These are phyloP conservation scores for Chrysolina americana DNA, from an alignment of 2,888 invertebrate species.

Conservation along the genomic window DNA sequence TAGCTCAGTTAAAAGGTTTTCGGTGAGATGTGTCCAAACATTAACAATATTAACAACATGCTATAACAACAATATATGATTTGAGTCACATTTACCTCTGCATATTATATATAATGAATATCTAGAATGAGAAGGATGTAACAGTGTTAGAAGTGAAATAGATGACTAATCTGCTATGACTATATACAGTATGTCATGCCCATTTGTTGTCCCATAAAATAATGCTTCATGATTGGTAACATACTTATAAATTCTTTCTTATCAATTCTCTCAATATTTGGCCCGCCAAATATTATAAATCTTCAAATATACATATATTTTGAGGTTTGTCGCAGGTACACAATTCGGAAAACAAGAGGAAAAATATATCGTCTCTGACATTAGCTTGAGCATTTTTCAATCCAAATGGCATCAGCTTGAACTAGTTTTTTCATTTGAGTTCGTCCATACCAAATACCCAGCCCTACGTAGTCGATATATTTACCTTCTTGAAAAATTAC, in stretches of 20 bases:
- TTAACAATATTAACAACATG: conserved; percentile 71
- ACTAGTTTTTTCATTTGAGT: neutral
- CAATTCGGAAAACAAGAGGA: conserved; percentile 55
- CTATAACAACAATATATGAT: conserved; percentile 69
- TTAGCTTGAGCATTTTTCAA: neutral
- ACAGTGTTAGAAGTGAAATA: conserved; percentile 62
- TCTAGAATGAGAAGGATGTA: conserved; percentile 61
- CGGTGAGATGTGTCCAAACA: conserved; percentile 62
- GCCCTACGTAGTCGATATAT: conserved; percentile 8
- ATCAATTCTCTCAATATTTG: conserved; percentile 44
- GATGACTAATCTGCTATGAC: conserved; percentile 62
- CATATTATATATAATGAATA: conserved; percentile 57
- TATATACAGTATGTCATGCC: conserved; percentile 59
- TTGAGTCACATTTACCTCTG: conserved; percentile 63
- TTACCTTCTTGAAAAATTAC: conserved; percentile 45
- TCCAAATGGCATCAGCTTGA: neutral
- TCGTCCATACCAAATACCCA: neutral
- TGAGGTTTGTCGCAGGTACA: conserved; percentile 62
- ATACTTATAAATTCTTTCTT: conserved; percentile 35
- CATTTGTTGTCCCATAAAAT: conserved; percentile 41
- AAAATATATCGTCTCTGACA: conserved; percentile 26
- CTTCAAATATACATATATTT: conserved; percentile 58
- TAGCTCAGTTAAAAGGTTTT: conserved; percentile 53
- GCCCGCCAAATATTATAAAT: conserved; percentile 54
- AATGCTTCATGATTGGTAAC: conserved; percentile 60